Percentiles rank a stretch among this genome's conserved stretches.
phyloP scores from a whole-genome alignment of 2,888 invertebrate species.

The Helleia helle region DNA sequence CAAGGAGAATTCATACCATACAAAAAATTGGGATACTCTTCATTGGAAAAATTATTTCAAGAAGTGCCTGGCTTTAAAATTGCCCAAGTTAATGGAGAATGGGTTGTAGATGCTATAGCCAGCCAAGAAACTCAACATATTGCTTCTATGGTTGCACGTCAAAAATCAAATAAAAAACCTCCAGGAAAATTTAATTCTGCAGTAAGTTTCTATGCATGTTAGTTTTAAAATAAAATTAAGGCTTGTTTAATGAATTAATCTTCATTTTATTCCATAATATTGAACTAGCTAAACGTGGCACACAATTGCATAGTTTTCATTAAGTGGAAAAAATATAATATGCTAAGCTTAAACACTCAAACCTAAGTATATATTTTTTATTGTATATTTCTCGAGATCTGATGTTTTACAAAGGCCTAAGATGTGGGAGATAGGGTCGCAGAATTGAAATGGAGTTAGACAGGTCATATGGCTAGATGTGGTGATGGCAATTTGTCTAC shows the following conservation, averaged over 20 bases:
- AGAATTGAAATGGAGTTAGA: too few relatives aligned
- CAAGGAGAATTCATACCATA: conserved; percentile 79
- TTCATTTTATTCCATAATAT: not conserved
- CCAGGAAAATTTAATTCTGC: conserved; percentile 40
- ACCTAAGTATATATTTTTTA: too few relatives aligned
- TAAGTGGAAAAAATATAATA: too few relatives aligned
- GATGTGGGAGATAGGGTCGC: too few relatives aligned
- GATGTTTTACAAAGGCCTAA: too few relatives aligned
- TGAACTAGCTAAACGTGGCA: too few relatives aligned
- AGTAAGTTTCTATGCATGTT: conserved; percentile 27
- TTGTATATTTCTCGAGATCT: too few relatives aligned
- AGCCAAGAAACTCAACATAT: conserved; percentile 76
- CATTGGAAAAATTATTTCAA: conserved; percentile 74
- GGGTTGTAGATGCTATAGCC: conserved; percentile 72
- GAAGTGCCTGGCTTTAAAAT: conserved; percentile 73
- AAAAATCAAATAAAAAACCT: conserved; percentile 55
- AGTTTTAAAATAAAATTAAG: not conserved
- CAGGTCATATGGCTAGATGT: too few relatives aligned
- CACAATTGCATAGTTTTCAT: too few relatives aligned
- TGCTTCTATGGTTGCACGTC: conserved; percentile 62
- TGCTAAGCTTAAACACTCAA: too few relatives aligned
- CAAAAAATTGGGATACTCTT: conserved; percentile 71
- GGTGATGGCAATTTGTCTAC: too few relatives aligned
- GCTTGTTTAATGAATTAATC: not conserved
- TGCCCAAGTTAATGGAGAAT: conserved; percentile 64